Evolutionary conservation across 2,888 invertebrate species (phyloP), one percentile per base, ranked within the genome.

Genomic region (Drosophila fulvimacula): DNA sequence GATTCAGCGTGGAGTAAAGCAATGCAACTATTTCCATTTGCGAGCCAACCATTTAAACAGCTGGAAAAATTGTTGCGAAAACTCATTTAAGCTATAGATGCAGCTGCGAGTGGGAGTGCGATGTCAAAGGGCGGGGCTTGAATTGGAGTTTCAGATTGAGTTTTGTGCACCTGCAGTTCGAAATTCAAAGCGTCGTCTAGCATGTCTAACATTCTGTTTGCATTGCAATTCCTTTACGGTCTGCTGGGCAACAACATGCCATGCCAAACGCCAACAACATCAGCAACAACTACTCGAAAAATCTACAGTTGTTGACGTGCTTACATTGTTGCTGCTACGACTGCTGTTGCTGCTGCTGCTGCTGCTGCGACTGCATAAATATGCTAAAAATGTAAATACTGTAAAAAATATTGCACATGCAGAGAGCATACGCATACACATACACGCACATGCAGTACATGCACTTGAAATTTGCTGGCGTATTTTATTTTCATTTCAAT

Each of bases 311-410:
- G 65, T 62, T 76, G 69, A 77, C 53, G 73, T 69, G 63, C 77
- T 59, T 67, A 59, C 73, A 77, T 70, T 73, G 76, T 76, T 69
- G 62, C 32, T 49, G 60, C 21, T 36, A 63, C n/a, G 15, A 24
- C 34, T 41, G 44, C 17, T 27, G 61, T 13, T 21, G 38, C 36
- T 49, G 53, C 17, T 56, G 27, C 21, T 56, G 42, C 42, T 21
- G 6, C 42, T 21, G 15, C 65, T 69, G 38, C 46, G 58, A 70
- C 76, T 74, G 79, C 84, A 79, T 82, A 84, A 81, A 81, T 79
- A 81, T 81, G 74, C 75, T 77, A 73, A 81, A 86, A 82, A 79
- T 82, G 81, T 76, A 82, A 85, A 85, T 85, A 81, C 76, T 70
- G 69, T 68, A 62, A 49, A 74, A 82, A 82, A 81, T 77, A 77